Conservation (phyloP, 2,888 invertebrate genomes). For the Drosophila demipolita region DNA sequence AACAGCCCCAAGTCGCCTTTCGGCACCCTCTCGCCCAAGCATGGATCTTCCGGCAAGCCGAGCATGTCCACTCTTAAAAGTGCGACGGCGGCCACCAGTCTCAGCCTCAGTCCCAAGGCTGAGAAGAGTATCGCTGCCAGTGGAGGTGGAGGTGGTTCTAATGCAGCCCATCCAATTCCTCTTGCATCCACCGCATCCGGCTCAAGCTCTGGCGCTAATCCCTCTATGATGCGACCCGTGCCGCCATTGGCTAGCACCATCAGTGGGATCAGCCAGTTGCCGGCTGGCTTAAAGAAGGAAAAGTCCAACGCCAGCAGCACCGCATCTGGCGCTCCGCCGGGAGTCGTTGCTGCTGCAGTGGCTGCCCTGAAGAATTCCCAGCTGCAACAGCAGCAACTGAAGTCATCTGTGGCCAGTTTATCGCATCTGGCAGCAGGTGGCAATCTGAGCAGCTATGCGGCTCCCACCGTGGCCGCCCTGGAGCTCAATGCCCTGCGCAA, state of each 20-base stretch:
- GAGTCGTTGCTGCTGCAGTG: slow-evolving; percentile 59
- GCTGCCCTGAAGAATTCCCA: slow-evolving; percentile 69
- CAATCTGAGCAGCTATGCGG: slow-evolving; percentile 50
- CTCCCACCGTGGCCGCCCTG: slow-evolving; percentile 53
- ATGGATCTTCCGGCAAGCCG: slow-evolving; percentile 92
- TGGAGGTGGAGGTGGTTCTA: slow-evolving; percentile 22
- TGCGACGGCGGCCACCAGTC: slow-evolving; percentile 85
- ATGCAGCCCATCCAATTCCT: slow-evolving; percentile 9
- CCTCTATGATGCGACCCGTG: slow-evolving; percentile 78
- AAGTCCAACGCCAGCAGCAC: slow-evolving; percentile 30
- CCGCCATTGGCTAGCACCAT: slow-evolving; percentile 85
- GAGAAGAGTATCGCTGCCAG: slow-evolving; percentile 65
- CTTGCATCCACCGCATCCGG: slow-evolving; percentile 10
- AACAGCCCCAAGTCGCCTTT: slow-evolving; percentile 91
- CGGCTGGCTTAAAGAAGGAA: slow-evolving; percentile 43
- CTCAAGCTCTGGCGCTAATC: slow-evolving; percentile 15
- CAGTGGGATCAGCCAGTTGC: slow-evolving; percentile 33
- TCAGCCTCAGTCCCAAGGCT: slow-evolving; percentile 79
- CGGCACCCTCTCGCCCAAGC: slow-evolving; percentile 92
- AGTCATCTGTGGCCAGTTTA: slow-evolving; percentile 69
- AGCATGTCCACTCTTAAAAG: slow-evolving; percentile 95
- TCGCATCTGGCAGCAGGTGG: slow-evolving; percentile 71
- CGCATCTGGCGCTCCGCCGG: slow-evolving; percentile 20
- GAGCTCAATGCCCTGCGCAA: slow-evolving; percentile 78
- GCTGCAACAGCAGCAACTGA: slow-evolving; percentile 69